Conservation (phyloP, 1,140 invertebrate genomes). For the Brachionus rubens region DNA sequence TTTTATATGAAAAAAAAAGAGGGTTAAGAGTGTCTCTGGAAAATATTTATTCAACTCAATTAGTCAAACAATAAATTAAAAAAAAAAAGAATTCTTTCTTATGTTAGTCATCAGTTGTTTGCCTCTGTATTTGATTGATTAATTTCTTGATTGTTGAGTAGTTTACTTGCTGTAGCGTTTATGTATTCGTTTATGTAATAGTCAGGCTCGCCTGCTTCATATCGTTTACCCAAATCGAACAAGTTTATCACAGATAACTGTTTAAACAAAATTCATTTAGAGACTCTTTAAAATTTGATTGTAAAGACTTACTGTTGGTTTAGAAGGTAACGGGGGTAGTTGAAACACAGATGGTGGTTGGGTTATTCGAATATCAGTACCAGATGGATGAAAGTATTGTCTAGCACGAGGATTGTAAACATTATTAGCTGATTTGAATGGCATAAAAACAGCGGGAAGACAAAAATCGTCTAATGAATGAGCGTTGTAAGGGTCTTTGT, state of each 20-base stretch:
- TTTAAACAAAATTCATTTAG: too few species aligned
- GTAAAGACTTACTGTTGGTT: conserved; percentile 18
- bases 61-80: too few species aligned
- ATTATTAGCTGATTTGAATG: conserved; percentile 50
- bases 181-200: conserved; percentile 24
- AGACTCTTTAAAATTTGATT: too few species aligned
- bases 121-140: too few species aligned
- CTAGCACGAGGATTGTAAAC: conserved; percentile 56
- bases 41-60: too few species aligned
- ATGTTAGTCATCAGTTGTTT: too few species aligned
- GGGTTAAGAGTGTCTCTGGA: too few species aligned
- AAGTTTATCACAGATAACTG: conserved; percentile 43
- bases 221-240: conserved; percentile 30
- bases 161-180: not conserved
- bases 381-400: conserved; percentile 56
- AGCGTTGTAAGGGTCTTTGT: not conserved
- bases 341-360: conserved; percentile 57
- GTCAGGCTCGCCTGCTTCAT: conserved; percentile 27
- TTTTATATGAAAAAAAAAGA: too few species aligned
- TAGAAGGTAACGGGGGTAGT: conserved; percentile 53
- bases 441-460: conserved; percentile 58
- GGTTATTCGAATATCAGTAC: conserved; percentile 52
- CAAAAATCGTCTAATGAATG: conserved; percentile 45
- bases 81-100: too few species aligned
- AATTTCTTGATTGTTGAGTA: not conserved